Percentiles rank a stretch among this genome's conserved stretches.
These are phyloP conservation scores for Tenualosa ilisha DNA, from an alignment of 2,797 vertebrate species.

Conservation along the genomic window DNA sequence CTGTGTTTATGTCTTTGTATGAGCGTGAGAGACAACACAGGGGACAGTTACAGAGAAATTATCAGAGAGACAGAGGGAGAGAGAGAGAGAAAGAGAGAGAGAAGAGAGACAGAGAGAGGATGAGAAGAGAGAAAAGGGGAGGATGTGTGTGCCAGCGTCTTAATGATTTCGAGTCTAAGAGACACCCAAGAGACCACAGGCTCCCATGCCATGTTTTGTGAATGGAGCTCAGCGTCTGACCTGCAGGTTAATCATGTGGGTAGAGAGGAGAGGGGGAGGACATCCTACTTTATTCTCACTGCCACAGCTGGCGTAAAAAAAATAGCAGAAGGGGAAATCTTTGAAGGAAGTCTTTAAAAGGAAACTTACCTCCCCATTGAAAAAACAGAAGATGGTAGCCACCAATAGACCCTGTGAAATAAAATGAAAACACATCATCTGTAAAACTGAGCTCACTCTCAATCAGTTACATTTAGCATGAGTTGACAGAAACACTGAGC, in stretches of 20 bases:
- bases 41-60: background rate
- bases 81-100: background rate
- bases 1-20: slow-evolving; percentile 14
- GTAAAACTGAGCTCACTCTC: background rate
- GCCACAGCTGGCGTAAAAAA: background rate
- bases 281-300: background rate
- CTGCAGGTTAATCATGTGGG: background rate
- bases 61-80: background rate
- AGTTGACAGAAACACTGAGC: background rate
- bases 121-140: background rate
- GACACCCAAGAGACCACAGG: slow-evolving; percentile 12
- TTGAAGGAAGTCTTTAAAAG: background rate
- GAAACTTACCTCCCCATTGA: slow-evolving; percentile 92
- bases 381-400: slow-evolving; percentile 98
- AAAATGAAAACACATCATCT: slow-evolving; percentile 37
- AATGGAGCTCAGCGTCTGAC: background rate
- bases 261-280: background rate
- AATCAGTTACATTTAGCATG: background rate
- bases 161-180: slow-evolving; percentile 1
- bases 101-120: background rate
- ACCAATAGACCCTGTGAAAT: slow-evolving; percentile 89
- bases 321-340: background rate
- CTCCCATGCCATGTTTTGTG: slow-evolving; percentile 29
- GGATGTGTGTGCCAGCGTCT: background rate
- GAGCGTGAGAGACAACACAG: background rate